Conservation (phyloP, 2,113 vertebrate species). For the Myrmecophaga tridactyla region DNA sequence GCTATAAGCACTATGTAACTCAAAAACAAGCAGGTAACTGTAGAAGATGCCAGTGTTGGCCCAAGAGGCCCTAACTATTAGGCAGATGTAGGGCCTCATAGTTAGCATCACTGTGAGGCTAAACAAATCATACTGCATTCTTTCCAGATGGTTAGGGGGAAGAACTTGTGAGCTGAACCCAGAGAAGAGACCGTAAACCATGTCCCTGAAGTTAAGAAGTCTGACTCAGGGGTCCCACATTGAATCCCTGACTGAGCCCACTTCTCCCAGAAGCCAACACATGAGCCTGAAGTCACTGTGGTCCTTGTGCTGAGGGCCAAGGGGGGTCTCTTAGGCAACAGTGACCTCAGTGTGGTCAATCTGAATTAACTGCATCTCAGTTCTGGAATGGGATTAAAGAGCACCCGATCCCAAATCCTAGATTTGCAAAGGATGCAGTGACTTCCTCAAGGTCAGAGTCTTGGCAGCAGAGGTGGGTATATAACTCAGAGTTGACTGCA, state of each 20-base stretch:
- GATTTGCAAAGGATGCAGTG: constrained; percentile 30
- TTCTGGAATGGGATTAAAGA: constrained; percentile 39
- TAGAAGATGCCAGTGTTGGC: not conserved
- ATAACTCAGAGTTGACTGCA: not conserved
- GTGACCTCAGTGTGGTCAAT: not conserved
- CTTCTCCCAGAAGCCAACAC: not conserved
- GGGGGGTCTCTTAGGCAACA: not conserved
- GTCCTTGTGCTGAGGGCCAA: not conserved
- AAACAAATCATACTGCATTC: not conserved
- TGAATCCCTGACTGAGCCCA: not conserved
- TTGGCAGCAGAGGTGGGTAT: not conserved
- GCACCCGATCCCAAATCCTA: not conserved
- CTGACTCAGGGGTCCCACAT: not conserved
- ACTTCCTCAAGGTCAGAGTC: constrained; percentile 44
- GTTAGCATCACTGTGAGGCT: not conserved
- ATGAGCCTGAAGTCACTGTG: not conserved
- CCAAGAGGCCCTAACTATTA: not conserved
- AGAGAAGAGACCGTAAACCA: not conserved
- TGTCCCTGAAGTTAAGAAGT: not conserved
- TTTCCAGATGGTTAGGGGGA: not conserved
- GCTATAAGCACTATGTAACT: not conserved
- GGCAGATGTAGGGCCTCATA: not conserved
- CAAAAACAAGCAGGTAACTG: not conserved
- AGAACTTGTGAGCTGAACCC: not conserved
- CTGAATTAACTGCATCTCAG: constrained; percentile 4